These are phyloP conservation scores for Eustalomyia histrio DNA, from an alignment of 2,888 invertebrate species.

Conservation along the genomic window DNA sequence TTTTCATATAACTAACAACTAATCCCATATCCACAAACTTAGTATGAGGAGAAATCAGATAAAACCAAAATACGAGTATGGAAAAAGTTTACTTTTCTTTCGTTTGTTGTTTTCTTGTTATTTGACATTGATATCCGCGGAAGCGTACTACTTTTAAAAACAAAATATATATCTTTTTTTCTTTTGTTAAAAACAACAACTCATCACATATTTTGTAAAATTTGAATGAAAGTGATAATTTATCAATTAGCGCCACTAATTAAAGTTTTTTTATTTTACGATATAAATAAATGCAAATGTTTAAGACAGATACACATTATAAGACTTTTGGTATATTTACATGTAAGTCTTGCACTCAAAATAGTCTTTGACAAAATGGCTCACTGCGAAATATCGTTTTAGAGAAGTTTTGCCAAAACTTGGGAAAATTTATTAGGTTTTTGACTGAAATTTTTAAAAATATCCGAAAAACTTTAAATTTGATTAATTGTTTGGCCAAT, in stretches of 20 bases:
- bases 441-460: no score
- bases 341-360: no score
- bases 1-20: slow-evolving; percentile 3
- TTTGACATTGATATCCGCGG: slow-evolving; percentile 56
- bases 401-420: no score
- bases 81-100: not conserved
- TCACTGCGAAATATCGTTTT: no score
- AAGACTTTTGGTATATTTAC: no score
- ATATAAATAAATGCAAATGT: slow-evolving; percentile 14
- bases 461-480: no score
- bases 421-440: no score
- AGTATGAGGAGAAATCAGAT: slow-evolving; percentile 45
- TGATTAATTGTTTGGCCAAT: no score
- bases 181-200: slow-evolving; percentile 16
- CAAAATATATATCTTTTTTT: not conserved
- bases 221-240: slow-evolving; percentile 42
- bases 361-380: no score
- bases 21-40: slow-evolving; percentile 15
- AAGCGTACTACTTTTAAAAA: slow-evolving; percentile 38
- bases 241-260: slow-evolving; percentile 58
- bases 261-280: slow-evolving; percentile 6
- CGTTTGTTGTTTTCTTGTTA: slow-evolving; percentile 30
- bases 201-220: not conserved
- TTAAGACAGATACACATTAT: no score
- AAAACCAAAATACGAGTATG: slow-evolving; percentile 8